A percentile compares a stretch with the other conserved stretches of the same genome.
Evolutionary conservation across 2,797 vertebrate genomes (phyloP).

Genomic region (Hapalemur alaotrensis): DNA sequence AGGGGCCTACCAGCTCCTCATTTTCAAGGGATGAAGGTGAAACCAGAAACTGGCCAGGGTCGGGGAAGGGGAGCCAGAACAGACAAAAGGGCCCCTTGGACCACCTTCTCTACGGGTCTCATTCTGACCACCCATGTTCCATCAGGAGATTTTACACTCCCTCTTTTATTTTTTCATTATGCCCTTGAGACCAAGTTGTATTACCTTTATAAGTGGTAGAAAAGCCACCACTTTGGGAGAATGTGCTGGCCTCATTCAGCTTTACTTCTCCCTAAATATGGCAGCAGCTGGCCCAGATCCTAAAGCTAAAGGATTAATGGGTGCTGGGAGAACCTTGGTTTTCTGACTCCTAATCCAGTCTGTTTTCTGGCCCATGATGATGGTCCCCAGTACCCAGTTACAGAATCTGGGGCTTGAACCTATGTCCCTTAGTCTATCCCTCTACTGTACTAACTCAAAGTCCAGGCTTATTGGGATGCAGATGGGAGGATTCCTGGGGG

Average conservation of each 20-base stretch:
- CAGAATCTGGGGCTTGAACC: background rate
- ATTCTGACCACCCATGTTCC: background rate
- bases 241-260: background rate
- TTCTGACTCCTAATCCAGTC: background rate
- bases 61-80: background rate
- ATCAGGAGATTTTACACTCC: background rate
- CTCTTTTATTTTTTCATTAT: background rate
- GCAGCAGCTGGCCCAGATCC: background rate
- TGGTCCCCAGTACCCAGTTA: background rate
- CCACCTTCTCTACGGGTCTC: background rate
- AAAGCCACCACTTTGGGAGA: background rate
- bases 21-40: conserved; percentile 11
- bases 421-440: background rate
- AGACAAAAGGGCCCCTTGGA: background rate
- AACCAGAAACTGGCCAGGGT: background rate
- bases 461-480: background rate
- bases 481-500: background rate
- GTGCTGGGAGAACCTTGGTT: background rate
- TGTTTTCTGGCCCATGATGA: background rate
- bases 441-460: background rate
- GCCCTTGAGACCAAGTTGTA: background rate
- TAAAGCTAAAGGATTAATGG: background rate
- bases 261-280: background rate
- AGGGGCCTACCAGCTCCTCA: background rate
- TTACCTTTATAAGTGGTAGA: background rate